These are phyloP conservation scores for Steinernema feltiae DNA, from an alignment of 1,140 invertebrate genomes.

Conservation along the genomic window DNA sequence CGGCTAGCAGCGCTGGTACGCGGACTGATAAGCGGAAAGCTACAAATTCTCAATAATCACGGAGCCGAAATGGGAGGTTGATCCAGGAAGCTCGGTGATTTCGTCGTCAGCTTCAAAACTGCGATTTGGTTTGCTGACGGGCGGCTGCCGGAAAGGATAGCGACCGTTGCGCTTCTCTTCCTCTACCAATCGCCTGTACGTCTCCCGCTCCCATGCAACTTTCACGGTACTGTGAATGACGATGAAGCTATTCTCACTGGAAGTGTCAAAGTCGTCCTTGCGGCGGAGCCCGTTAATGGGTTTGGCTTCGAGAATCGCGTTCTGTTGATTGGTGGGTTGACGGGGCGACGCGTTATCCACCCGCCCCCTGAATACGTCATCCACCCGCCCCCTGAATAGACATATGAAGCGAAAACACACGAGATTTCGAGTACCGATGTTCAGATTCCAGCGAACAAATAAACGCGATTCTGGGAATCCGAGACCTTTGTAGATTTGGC, in stretches of 20 bases:
- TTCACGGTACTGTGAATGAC: not conserved
- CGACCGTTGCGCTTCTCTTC: not conserved
- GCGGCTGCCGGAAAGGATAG: not conserved
- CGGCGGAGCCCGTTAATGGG: not conserved
- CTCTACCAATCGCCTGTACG: not conserved
- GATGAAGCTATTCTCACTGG: slow-evolving; percentile 2
- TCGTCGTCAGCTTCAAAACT: not conserved
- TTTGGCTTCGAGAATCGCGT: not conserved
- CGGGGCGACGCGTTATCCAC: not conserved
- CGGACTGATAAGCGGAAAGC: no score
- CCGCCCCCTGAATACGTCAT: no score
- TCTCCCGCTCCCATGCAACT: not conserved
- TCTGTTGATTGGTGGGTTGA: no score
- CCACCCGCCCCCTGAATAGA: no score
- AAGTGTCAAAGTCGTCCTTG: not conserved
- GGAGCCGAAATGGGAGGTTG: not conserved
- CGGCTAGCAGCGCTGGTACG: no score
- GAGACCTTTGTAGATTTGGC: no score
- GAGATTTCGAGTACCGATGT: not conserved
- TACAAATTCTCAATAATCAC: not conserved
- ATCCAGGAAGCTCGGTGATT: not conserved
- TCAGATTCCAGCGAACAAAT: no score
- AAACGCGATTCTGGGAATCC: no score
- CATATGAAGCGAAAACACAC: no score
- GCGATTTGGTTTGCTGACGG: not conserved